A percentile compares a stretch with the other conserved stretches of the same genome.
Conservation (phyloP, 2,888 invertebrate genomes). For the Melangyna quadrimaculata region DNA sequence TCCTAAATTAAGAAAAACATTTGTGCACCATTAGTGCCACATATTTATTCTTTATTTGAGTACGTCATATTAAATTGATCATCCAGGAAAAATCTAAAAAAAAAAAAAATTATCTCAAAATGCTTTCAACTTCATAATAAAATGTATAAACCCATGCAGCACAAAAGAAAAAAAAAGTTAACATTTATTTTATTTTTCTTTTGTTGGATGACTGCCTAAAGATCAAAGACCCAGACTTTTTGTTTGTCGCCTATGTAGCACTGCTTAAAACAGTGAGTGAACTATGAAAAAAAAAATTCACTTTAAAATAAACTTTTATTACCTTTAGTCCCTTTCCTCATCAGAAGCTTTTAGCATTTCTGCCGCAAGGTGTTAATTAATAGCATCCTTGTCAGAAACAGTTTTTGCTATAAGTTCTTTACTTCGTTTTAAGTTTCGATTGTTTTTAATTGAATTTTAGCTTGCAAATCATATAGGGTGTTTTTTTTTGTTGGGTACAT, state of each 20-base stretch:
- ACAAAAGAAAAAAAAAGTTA: not conserved
- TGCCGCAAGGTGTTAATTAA: conserved; percentile 12
- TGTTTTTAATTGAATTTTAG: not conserved
- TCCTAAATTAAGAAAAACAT: not conserved
- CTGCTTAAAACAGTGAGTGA: not conserved
- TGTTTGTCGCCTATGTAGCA: no score
- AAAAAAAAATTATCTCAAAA: not conserved
- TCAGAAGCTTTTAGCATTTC: not conserved
- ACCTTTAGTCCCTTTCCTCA: not conserved
- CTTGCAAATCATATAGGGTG: not conserved
- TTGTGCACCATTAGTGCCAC: not conserved
- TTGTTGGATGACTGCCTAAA: not conserved
- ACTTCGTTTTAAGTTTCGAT: not conserved
- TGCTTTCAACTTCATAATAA: not conserved
- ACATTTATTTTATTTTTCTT: not conserved
- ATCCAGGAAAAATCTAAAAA: not conserved
- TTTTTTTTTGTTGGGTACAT: not conserved
- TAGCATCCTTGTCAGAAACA: conserved; percentile 10
- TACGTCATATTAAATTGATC: not conserved
- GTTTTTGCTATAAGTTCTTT: not conserved
- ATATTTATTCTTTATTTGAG: not conserved
- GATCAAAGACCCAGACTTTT: conserved; percentile 8
- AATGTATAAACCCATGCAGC: not conserved
- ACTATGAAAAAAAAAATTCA: not conserved
- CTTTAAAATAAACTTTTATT: not conserved